Evolutionary conservation across 2,113 vertebrate genomes (phyloP).

Genomic region (Tichodroma muraria): DNA sequence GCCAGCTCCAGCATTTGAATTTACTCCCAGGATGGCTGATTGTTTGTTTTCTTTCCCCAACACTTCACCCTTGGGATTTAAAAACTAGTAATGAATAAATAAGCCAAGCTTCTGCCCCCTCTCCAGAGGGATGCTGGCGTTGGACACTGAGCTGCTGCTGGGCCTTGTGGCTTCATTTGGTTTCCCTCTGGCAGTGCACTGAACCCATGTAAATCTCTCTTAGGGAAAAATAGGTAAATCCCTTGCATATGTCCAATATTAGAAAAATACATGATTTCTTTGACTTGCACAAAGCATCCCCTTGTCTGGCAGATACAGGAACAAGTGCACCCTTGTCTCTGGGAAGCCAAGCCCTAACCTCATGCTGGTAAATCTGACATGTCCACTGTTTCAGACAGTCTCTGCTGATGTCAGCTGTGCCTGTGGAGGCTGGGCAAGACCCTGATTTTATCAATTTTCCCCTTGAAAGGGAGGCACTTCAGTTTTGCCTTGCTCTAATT

Average conservation of each 20-base stretch:
- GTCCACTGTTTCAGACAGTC: neutral
- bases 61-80: neutral
- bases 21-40: neutral
- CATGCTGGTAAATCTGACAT: neutral
- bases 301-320: neutral
- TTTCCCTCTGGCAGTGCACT: neutral
- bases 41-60: neutral
- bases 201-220: neutral
- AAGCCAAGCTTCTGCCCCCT: neutral
- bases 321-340: constrained; percentile 48
- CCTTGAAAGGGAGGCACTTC: neutral
- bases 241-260: constrained; percentile 3
- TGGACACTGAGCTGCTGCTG: neutral
- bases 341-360: neutral
- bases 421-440: neutral
- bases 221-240: constrained; percentile 16
- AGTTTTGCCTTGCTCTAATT: neutral
- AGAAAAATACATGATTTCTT: neutral
- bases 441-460: neutral
- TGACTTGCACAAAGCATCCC: neutral
- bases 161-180: neutral
- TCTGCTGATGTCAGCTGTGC: neutral
- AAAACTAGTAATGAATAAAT: neutral
- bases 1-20: neutral
- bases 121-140: neutral